Evolutionary conservation across 2,888 invertebrate species (phyloP).

Genomic region (Quadroppia sp.): DNA sequence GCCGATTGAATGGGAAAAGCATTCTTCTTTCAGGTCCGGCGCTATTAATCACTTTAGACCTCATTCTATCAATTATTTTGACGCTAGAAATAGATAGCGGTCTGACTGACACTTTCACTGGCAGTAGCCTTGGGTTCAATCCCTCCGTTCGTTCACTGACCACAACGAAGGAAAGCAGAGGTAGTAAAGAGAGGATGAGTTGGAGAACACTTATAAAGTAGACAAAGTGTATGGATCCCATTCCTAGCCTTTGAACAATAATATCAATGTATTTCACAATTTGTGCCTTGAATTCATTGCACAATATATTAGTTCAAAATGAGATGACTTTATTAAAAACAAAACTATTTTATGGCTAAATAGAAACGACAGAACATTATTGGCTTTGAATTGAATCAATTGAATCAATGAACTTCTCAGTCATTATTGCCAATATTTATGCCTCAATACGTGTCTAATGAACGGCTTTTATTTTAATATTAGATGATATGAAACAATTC

Average conservation of each 20-base stretch:
- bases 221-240: neutral
- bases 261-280: neutral
- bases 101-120: neutral
- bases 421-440: neutral
- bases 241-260: neutral
- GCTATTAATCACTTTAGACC: slow-evolving; percentile 17
- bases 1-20: slow-evolving; percentile 42
- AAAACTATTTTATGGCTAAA: neutral
- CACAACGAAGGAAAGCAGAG: neutral
- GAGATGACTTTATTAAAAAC: neutral
- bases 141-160: neutral
- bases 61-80: neutral
- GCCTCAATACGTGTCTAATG: slow-evolving; percentile 20
- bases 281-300: neutral
- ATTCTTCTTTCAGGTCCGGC: slow-evolving; percentile 40
- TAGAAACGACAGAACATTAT: neutral
- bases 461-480: slow-evolving; percentile 26
- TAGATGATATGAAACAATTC: neutral
- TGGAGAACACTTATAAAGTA: neutral
- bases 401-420: neutral
- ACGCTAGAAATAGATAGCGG: neutral
- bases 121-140: neutral
- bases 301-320: neutral
- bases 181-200: no score
- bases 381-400: neutral